Evolutionary conservation across 2,888 invertebrate genomes (phyloP).

Genomic region (Leptopterna dolabrata): DNA sequence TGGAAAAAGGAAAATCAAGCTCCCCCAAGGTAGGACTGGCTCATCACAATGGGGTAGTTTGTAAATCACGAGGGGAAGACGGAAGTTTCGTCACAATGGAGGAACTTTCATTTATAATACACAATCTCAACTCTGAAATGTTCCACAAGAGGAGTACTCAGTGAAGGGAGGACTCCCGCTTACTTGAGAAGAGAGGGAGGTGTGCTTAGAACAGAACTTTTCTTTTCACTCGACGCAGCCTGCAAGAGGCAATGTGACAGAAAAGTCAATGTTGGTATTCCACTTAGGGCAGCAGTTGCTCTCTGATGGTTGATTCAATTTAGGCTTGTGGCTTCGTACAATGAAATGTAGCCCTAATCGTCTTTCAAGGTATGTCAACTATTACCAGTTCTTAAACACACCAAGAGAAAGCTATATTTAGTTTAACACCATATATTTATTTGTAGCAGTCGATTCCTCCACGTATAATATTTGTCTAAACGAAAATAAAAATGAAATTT

Average conservation of each 20-base stretch:
- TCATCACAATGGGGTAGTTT: background rate
- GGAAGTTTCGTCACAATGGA: constrained; percentile 31
- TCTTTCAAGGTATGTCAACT: too few relatives aligned
- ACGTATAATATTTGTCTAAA: too few relatives aligned
- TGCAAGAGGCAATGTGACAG: background rate
- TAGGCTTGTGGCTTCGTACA: too few relatives aligned
- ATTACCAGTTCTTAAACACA: too few relatives aligned
- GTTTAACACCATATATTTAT: too few relatives aligned
- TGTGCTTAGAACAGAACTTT: background rate
- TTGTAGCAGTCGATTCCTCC: too few relatives aligned
- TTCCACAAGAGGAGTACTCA: background rate
- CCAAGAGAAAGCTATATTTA: too few relatives aligned
- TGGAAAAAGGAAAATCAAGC: background rate
- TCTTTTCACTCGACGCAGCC: background rate
- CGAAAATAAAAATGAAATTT: too few relatives aligned
- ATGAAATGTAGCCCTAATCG: too few relatives aligned
- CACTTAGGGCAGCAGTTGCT: too few relatives aligned
- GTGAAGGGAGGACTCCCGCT: background rate
- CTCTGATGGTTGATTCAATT: too few relatives aligned
- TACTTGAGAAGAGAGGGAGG: background rate
- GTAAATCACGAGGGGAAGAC: background rate
- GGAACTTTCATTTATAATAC: constrained; percentile 39
- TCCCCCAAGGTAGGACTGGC: background rate
- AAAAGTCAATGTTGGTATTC: too few relatives aligned
- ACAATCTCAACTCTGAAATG: background rate